Evolutionary conservation across 2,113 vertebrate species (phyloP), one percentile per base, ranked within the genome.

Genomic region (Lycaon pictus): DNA sequence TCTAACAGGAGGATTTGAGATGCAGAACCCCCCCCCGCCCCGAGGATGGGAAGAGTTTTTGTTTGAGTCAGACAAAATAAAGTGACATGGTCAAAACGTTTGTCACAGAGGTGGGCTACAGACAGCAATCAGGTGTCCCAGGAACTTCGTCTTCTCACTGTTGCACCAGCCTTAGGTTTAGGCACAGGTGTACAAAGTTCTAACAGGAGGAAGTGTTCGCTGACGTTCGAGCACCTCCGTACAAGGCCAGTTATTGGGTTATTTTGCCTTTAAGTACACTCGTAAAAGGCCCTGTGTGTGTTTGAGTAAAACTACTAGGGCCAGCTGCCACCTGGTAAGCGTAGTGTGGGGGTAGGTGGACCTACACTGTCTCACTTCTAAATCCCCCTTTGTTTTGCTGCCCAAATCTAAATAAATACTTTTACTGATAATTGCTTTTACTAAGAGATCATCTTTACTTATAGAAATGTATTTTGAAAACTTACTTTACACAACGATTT

Each of bases 391-490:
- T 79, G 23, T 82, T 84, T 84, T 94, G 56, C 84, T 92, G 0
- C 86, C 88, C 20, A 58, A 58, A 58, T 63, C 82, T 90, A 43
- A 97, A 92, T 20, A 11, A 48, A 71, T 63, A 83, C 58, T 96
- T 96, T 79, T 69, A 53, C 97, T 89, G 67, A 56, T 76, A 35
- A 37, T 43, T 90, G 48, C 32, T 51, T 93, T 96, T 85, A 90
- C 87, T 94, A 77, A 86, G 56, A 96, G 15, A 62, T 65, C 67
- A 88, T 97, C 82, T 96, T 93, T 95, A 69, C 92, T 96, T 98
- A 88, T 97, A 97, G 96, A 98, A 97, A 95, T 97, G 72, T 97
- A 98, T 97, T 95, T 97, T 94, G 88, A 95, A 96, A 79, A 43
- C 86, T 93, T 96, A 89, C 19, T 72, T 97, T 94, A 94, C 96